Evolutionary conservation across 2,888 invertebrate species (phyloP), one percentile per base, ranked within the genome.

Genomic region (Dermolepida albohirtum): DNA sequence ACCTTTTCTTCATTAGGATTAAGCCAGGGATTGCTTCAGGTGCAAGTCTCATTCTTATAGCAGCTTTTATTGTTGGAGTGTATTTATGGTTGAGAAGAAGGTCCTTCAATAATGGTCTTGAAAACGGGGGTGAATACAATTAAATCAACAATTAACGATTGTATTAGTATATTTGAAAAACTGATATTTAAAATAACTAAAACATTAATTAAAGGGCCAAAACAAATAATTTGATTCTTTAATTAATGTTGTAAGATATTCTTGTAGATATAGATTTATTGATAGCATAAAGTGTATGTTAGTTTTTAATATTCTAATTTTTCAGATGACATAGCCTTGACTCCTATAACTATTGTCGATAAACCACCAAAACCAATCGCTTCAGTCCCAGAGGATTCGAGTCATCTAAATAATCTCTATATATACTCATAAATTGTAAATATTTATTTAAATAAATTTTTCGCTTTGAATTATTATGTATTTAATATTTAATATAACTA

Each of bases 311-410:
- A 5, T 52, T 50, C n/a, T 39, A 34, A 34, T 41, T 14, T 66
- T 41, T 50, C 49, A 67, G 66, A 67, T 50, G 66, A 67, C 29
- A 62, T 67, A 7, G 17, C 62, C 10, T 29, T 67, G 12, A 1
- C 51, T 12, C 59, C 66, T 2, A 51, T 62, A 12, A 40, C 43
- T 27, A 41, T 62, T 43, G 34, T 62, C 6, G 51, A 51, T 11
- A 49, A 27, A 14, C 44, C 27, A 10, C n/a, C 44, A 34, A 29
- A 47, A 14, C 16, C 47, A 12, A 22, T 22, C 22, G 4, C 1
- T 22, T n/a, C n/a, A n/a, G n/a, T n/a, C n/a, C 22, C 5, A 11
- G 34, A 29, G 11, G 47, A 29, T 8, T 17, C 6, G 7, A 47
- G 47, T 5, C 22, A 16, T 34, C 16, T 34, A 11, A 29, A 47